These are phyloP conservation scores for Melinaea menophilus DNA, from an alignment of 2,888 invertebrate species.

Conservation along the genomic window DNA sequence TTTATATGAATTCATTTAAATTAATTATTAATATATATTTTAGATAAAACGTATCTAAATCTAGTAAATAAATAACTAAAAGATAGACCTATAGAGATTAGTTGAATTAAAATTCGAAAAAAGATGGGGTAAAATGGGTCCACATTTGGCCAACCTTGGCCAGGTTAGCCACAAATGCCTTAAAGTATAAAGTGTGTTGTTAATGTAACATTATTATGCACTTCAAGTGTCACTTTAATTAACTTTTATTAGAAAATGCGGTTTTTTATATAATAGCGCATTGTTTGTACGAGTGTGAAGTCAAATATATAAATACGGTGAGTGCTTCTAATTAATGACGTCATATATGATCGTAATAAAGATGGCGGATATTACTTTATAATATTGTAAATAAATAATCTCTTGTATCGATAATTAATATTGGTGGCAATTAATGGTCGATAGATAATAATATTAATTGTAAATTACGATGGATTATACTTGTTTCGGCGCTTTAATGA, in stretches of 20 bases:
- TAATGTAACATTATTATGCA: conserved; percentile 65
- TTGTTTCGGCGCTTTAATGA: conserved; percentile 55
- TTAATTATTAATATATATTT: too few relatives aligned
- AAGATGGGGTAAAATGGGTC: too few relatives aligned
- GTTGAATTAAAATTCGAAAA: too few relatives aligned
- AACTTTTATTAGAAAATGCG: conserved; percentile 69
- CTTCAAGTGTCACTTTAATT: conserved; percentile 71
- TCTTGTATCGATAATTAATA: conserved; percentile 71
- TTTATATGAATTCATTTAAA: too few relatives aligned
- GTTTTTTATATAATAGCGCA: conserved; percentile 58
- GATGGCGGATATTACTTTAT: conserved; percentile 32
- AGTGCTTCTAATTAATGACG: not conserved
- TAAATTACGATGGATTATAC: conserved; percentile 69
- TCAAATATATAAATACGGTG: too few relatives aligned
- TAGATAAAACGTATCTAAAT: too few relatives aligned
- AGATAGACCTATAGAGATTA: too few relatives aligned
- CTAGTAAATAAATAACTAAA: too few relatives aligned
- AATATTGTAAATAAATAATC: conserved; percentile 36
- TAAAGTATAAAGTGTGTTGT: too few relatives aligned
- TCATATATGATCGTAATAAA: conserved; percentile 26
- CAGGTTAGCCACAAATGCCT: too few relatives aligned
- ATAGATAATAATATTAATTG: conserved; percentile 69
- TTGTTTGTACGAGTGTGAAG: conserved; percentile 35
- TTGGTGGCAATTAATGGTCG: conserved; percentile 64
- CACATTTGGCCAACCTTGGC: too few relatives aligned